Evolutionary conservation across 1,140 invertebrate species (phyloP), one percentile per base, ranked within the genome.

Genomic region (Zophobas atratus): DNA sequence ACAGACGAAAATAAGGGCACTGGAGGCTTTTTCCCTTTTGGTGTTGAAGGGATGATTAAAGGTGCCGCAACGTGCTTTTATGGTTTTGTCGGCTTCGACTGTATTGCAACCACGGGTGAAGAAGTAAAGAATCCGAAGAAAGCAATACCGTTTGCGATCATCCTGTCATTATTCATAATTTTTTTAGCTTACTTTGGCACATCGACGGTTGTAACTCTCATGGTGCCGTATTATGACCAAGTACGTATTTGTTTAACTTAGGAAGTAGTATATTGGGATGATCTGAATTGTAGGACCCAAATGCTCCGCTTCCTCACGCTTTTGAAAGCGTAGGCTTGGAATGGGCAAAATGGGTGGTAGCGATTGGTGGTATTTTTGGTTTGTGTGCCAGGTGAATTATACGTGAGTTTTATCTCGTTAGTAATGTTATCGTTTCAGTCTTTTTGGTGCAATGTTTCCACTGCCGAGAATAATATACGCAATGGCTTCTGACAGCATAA

Each of bases 31-130:
- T 91, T 95, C 86, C 96, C 96, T 0, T 97, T 92, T 85, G 96
- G 96, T 0, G 84, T 96, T 6, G 89, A 90, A 1, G 96, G 96
- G 1, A 90, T 95, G n/a, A 93, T 96, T 90, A 89, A 91, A 1
- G 96, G 96, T 0, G 96, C 96, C 0, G 96, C 96, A 0, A 96
- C 95, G 38, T 97, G 96, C 87, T 98, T 98, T 87, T 98, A 94
- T 85, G 96, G 95, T 41, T 98, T 97, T 85, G 94, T 97, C 4
- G 96, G 96, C 53, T 97, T 98, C 84, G 96, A 98, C 87, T 93
- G 93, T 71, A 93, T 98, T 55, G 96, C 96, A 6, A 96, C 96
- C 6, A 96, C 95, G 0, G 93, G 93, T 0, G 92, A 94, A 83
- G 93, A 95, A 88, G 96, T 95, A 0, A 94, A 94, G 83, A 97